Conservation (phyloP, 1,140 invertebrate species). For the Macrobrachium nipponense region DNA sequence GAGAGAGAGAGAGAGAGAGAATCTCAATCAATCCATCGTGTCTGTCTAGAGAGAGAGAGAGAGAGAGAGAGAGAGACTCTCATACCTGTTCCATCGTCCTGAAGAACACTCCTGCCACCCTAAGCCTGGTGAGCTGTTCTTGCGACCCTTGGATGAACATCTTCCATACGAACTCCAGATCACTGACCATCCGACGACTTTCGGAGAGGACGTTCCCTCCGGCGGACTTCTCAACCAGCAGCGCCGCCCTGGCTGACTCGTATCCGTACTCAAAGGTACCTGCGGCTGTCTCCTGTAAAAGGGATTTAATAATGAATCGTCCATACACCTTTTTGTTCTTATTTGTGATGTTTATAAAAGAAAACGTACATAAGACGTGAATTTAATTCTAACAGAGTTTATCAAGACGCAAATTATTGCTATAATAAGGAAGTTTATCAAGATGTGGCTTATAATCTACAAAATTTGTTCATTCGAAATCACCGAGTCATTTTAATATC, state of each 20-base stretch:
- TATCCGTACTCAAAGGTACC: slow-evolving; percentile 84
- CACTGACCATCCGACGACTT: slow-evolving; percentile 79
- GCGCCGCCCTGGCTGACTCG: slow-evolving; percentile 80
- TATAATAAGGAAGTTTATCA: no score
- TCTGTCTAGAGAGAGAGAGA: background rate
- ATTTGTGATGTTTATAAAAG: background rate
- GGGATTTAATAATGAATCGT: background rate
- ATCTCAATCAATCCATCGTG: no score
- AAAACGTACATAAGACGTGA: background rate
- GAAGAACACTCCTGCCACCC: slow-evolving; percentile 82
- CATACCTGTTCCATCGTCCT: slow-evolving; percentile 78
- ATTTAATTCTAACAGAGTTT: no score
- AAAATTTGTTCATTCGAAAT: no score
- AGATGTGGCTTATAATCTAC: no score
- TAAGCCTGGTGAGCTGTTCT: slow-evolving; percentile 81
- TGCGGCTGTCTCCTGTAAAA: slow-evolving; percentile 56
- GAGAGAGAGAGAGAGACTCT: background rate
- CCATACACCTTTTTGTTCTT: background rate
- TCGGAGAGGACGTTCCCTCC: slow-evolving; percentile 77
- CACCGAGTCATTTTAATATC: no score
- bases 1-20: no score
- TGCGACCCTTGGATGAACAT: slow-evolving; percentile 78
- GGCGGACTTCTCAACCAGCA: slow-evolving; percentile 79
- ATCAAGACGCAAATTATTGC: no score
- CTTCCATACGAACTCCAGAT: slow-evolving; percentile 79